These are phyloP conservation scores for Leucopsar rothschildi DNA, from an alignment of 2,113 vertebrate species.

Conservation along the genomic window DNA sequence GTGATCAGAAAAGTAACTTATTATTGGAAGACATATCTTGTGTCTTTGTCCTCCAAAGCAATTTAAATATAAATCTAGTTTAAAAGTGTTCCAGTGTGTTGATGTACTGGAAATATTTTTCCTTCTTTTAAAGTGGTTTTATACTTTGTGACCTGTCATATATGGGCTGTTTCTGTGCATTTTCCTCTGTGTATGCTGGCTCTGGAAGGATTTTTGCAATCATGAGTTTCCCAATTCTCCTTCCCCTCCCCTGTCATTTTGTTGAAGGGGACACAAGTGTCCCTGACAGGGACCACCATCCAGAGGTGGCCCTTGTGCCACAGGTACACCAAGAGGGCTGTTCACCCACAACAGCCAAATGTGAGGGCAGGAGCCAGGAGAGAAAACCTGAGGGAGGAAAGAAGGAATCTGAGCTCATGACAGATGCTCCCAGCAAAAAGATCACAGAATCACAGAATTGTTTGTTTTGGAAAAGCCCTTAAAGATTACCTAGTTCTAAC, in stretches of 20 bases:
- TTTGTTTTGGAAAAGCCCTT: not conserved
- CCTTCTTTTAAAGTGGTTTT: not conserved
- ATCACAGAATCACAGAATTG: not conserved
- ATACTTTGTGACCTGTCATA: not conserved
- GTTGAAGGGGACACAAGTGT: not conserved
- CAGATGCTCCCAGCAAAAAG: not conserved
- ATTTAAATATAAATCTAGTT: not conserved
- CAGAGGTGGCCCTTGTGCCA: not conserved
- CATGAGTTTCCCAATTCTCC: not conserved
- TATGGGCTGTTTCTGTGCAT: not conserved
- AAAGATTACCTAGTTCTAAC: not conserved
- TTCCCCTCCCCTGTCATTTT: not conserved
- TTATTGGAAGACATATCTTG: not conserved
- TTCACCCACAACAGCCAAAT: not conserved
- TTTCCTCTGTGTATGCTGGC: not conserved
- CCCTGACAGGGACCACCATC: not conserved
- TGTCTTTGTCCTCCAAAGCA: not conserved
- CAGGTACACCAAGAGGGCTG: not conserved
- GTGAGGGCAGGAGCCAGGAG: not conserved
- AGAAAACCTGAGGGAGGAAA: not conserved
- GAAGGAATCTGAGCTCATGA: not conserved
- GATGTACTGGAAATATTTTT: not conserved
- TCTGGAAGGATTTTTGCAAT: not conserved
- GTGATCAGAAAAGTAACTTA: not conserved
- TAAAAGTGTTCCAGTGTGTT: not conserved